Base-by-base conservation (phyloP, 1,140 invertebrate genomes). In the Drosophila virilis region DNA sequence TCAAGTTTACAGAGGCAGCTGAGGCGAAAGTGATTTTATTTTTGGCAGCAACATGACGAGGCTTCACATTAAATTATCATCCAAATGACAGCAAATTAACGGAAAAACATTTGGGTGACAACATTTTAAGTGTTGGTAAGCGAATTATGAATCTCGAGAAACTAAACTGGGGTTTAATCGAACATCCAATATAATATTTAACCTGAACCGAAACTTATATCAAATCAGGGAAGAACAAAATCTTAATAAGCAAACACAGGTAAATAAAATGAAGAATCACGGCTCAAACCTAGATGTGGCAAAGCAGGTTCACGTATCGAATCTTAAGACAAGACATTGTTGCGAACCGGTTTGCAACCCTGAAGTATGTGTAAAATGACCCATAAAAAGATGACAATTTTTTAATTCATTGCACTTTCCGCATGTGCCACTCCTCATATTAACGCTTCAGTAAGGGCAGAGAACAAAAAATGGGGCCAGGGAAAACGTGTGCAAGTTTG, bases 21-120 rank as follows among this genome's bases (percentile, higher is more conserved):
- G 79, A 65, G 85, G 84, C 72, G 74, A 86, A 88, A 86, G 83
- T 86, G 82, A 86, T 86, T 86, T 82, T 75, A 86, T 82, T 79
- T 82, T 65, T 13, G 42, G 13, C 52, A 42, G 48, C 46, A 71
- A 62, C 46, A 57, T 77, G 61, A 77, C 55, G 57, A 50, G 69
- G 43, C 70, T 51, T 74, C 59, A 64, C 40, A 65, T 59, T 52
- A 62, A 67, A 74, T 74, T 59, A 69, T 60, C 38, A 66, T 48
- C 35, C 32, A 42, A 74, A 12, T 22, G 15, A 32, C 22, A 17
- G 33, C 51, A 50, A 38, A 67, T 38, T 51, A 42, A 45, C 42
- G 15, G 35, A 10, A 48, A 64, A 12, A 28, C 9, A 37, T 42
- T 37, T 12, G 22, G 5, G 22, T 4, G 22, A 28, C 22, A 28